Base-by-base conservation (phyloP, 2,113 vertebrate genomes). In the Electrona antarctica region DNA sequence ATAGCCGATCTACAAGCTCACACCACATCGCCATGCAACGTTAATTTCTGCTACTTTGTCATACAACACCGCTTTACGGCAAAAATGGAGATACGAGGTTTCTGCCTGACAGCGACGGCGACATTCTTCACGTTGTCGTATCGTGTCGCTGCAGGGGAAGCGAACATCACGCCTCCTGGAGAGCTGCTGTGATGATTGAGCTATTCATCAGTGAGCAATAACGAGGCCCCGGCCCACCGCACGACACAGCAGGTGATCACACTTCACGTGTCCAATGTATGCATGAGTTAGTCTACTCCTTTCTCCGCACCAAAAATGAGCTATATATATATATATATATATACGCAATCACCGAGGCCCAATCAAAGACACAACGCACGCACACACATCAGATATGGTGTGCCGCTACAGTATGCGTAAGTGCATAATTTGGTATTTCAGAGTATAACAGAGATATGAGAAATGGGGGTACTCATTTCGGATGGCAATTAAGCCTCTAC, bases 401-500 rank as follows among this genome's bases (percentile, higher is more conserved):
- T 55, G 54, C n/a, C 15, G 67, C 54, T 51, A 62, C 67, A 62
- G 50, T 2, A 1, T 1, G 28, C 8, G 28, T 57, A 11, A 21
- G 13, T 61, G 64, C 49, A 28, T 52, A 67, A 78, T 51, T 75
- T 78, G 58, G 51, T 67, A 58, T 78, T 85, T 88, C 77, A 21
- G 21, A 21, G 21, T 21, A 84, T 76, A 77, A 81, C 60, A 82
- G 74, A 88, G 77, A 84, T 67, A 87, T 84, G 78, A 78, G 83
- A 56, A 71, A 64, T 67, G 69, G 80, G 80, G 76, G 76, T 84
- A 71, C 81, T 91, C 76, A 83, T 85, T 91, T 87, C 64, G 84
- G 76, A 89, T 83, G 83, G 67, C 89, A 88, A 89, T 89, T 83
- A 89, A 88, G 80, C 67, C 49, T 74, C 76, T 71, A 68, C 83